Base-by-base conservation (phyloP, 2,888 invertebrate genomes). In the Argyra leucocephala region DNA sequence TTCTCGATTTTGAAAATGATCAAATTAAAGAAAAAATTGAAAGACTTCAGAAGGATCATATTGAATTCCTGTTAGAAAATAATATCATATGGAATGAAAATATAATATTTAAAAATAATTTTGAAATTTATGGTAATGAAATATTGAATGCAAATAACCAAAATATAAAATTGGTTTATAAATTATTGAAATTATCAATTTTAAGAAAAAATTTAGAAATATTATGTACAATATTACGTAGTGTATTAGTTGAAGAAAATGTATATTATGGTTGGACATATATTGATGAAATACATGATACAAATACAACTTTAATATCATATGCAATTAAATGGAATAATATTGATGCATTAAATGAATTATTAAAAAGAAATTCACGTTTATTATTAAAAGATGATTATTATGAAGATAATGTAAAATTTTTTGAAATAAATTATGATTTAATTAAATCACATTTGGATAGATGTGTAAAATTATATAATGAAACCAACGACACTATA, bases 371-470 rank as follows among this genome's bases (percentile, higher is more conserved):
- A 48, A 48, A 48, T 18, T 48, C 48, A 48, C 5, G 3, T 12
- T 48, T 48, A 48, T 48, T 48, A 48, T 48, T 48, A 48, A 48
- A 48, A 48, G 48, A 48, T 48, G n/a, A 48, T 48, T 48, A 12
- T 15, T 48, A 15, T 48, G 18, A 48, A 48, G 18, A 48, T 18
- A 48, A 48, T 18, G 5, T 48, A 48, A 48, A 48, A 48, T 48
- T 48, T 48, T 48, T 48, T 48, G 48, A 18, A 48, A 48, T 48
- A 12, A 48, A 48, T 48, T 18, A 18, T 48, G 48, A 48, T 48
- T 48, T 48, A 48, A 18, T 48, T 18, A 48, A 48, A 48, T 18
- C 5, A 18, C 48, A 48, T 48, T 48, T 48, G 18, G 48, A 48
- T 48, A 48, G 18, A 48, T 48, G 48, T 48, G 12, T 48, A 48